phyloP scores from a whole-genome alignment of 2,113 vertebrate species.

The Pungitius pungitius region DNA sequence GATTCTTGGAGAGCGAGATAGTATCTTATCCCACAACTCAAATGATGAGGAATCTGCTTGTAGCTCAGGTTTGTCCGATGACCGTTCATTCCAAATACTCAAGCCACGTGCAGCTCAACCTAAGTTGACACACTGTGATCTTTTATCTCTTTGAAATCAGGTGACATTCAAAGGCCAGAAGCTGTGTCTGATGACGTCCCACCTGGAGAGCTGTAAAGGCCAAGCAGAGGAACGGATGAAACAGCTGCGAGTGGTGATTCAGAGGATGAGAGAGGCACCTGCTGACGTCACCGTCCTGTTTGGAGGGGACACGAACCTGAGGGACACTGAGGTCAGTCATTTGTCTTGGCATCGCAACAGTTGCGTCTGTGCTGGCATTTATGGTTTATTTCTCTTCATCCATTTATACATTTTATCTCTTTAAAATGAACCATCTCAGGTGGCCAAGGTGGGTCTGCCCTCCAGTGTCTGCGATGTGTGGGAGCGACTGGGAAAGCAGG shows the following conservation, averaged over 20 bases:
- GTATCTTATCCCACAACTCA: conserved; percentile 86
- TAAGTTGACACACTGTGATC: background rate
- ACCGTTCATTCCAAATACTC: background rate
- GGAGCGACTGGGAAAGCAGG: conserved; percentile 88
- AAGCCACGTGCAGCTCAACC: background rate
- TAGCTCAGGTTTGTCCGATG: conserved; percentile 82
- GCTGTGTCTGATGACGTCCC: conserved; percentile 93
- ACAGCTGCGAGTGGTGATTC: conserved; percentile 84
- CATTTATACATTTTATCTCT: background rate
- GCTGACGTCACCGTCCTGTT: conserved; percentile 88
- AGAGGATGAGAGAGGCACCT: conserved; percentile 81
- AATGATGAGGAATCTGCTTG: conserved; percentile 95
- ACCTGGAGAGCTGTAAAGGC: conserved; percentile 92
- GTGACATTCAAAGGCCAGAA: conserved; percentile 84
- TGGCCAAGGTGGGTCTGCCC: conserved; percentile 86
- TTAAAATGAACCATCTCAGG: conserved; percentile 73
- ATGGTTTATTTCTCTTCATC: background rate
- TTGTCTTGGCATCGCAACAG: background rate
- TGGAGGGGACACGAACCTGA: conserved; percentile 95
- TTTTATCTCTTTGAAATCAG: conserved; percentile 66
- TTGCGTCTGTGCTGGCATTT: background rate
- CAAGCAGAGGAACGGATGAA: conserved; percentile 85
- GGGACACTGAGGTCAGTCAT: conserved; percentile 87
- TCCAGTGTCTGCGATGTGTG: conserved; percentile 85
- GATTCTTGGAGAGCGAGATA: conserved; percentile 85